Evolutionary conservation across 2,888 invertebrate species (phyloP), one percentile per base, ranked within the genome.

Genomic region (Mesoligia furuncula): DNA sequence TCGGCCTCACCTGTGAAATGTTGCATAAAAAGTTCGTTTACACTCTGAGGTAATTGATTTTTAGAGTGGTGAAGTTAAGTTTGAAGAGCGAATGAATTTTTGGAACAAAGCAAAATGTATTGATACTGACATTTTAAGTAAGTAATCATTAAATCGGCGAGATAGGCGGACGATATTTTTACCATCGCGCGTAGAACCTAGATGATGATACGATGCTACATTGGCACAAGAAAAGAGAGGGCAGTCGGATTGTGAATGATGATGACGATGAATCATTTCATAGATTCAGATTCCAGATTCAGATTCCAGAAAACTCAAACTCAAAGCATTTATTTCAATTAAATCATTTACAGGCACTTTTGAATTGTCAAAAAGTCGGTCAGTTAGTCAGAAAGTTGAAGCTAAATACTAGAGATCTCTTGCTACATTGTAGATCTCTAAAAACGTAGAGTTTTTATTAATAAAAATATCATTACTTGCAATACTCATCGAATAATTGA

Each of bases 1-100:
- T 92, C 88, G 84, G 71, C 81, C 74, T 74, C 75, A 85, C 84
- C 88, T 83, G 81, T 83, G 79, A 85, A 85, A 81, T 81, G 81
- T 85, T 88, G 82, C 80, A 78, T 82, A 79, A 85, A 83, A 87
- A 87, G 27, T 71, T 65, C 15, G 20, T 81, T 65, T 68, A 67
- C 39, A 39, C 15, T 75, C 36, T 2, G 36, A n/a, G 24, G 48
- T 73, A 24, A 64, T 39, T 69, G 59, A 48, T 78, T 73, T 79
- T 66, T 51, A 3, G 48, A 31, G 2, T 8, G 2, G 8, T 42
- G 6, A 17, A 39, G 48, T 39, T 17, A 2, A 54, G 11, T 48
- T 36, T 20, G 5, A 17, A 27, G 6, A 54, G 15, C 17, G 11
- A 24, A 36, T 15, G 2, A 15, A 17, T 67, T 48, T 68, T 15